A percentile compares a stretch with the other conserved stretches of the same genome.
Conservation (phyloP, 2,113 vertebrate species). For the Larimichthys polyactis region DNA sequence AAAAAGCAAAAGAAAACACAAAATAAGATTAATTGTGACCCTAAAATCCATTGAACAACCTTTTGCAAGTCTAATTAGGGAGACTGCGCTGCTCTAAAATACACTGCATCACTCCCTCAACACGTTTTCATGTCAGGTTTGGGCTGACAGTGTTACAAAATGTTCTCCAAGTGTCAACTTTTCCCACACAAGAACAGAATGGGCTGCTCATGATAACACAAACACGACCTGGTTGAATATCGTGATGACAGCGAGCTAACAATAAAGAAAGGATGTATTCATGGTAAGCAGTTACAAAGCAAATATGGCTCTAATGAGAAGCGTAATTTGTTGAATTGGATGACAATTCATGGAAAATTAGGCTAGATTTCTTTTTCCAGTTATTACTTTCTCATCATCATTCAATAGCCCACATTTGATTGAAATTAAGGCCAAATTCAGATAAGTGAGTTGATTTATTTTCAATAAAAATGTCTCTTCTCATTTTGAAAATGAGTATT, state of each 20-base stretch:
- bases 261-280: not conserved
- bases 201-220: not conserved
- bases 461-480: not conserved
- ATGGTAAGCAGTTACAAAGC: not conserved
- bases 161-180: not conserved
- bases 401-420: not conserved
- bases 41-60: not conserved
- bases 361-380: not conserved
- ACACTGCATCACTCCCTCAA: not conserved
- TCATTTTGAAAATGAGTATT: not conserved
- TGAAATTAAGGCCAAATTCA: not conserved
- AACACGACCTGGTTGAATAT: not conserved
- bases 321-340: not conserved
- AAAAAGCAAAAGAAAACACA: not conserved
- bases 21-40: not conserved
- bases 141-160: not conserved
- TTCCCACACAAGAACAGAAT: not conserved
- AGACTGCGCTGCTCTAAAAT: not conserved
- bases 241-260: not conserved
- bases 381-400: not conserved
- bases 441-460: not conserved
- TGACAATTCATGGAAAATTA: not conserved
- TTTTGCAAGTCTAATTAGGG: slow-evolving; percentile 5
- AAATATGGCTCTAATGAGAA: not conserved
- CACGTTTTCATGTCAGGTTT: not conserved